Base-by-base conservation (phyloP, 2,797 vertebrate species). In the Enteromius mattozi region DNA sequence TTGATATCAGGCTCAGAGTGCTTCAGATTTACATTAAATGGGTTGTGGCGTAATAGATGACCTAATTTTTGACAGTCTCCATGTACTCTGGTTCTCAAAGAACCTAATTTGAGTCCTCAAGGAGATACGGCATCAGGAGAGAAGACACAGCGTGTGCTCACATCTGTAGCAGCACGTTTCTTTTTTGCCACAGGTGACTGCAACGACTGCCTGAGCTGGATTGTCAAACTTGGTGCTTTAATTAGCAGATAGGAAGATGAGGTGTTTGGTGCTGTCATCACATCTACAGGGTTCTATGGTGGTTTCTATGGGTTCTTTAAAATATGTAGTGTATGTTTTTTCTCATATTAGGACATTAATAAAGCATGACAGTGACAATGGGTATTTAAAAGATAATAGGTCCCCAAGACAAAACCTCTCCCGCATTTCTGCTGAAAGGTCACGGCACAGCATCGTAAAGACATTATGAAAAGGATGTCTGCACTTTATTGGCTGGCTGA, bases 161-260 rank as follows among this genome's bases (percentile, higher is more conserved):
- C 47, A 66, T 68, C 33, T 68, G 45, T 83, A 66, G 16, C 8
- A 45, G 40, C 37, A 49, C 61, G 68, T 66, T 80, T 66, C 3
- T n/a, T 66, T 51, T 79, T 49, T 51, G 27, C 30, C 59, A n/a
- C 42, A 49, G 40, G 76, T 42, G 56, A 37, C 54, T 82, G 6
- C 16, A 30, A 10, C 1, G 33, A 54, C 61, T 35, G 33, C 30
- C 33, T 49, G 72, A 70, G 40, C 2, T 21, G 40, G n/a, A 9
- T n/a, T 70, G 51, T 75, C 75, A 51, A 63, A 83, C 59, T 19
- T 33, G 3, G 33, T 19, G 35, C 6, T 84, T 83, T 81, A 77
- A 87, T 80, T 80, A 86, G 78, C 59, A 35, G 70, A 33, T 65
- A 33, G 17, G 24, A 33, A 33, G 10, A 47, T 21, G 12, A 70